Percentiles rank a stretch among this genome's conserved stretches.
Conservation (phyloP, 92 coral and sea anemone species). For the Siderastrea siderea region DNA sequence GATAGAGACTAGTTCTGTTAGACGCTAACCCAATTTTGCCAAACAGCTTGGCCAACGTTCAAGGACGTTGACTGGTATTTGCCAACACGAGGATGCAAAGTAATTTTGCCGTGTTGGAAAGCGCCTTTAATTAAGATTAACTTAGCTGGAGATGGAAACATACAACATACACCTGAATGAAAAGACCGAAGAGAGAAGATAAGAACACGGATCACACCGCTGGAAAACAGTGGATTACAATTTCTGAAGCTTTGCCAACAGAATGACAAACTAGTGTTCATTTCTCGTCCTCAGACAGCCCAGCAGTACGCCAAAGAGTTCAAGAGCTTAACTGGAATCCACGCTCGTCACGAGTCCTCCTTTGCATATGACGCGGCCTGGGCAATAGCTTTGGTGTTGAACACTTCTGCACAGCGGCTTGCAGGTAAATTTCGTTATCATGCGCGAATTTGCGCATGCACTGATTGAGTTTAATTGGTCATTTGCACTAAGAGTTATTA, state of each 20-base stretch:
- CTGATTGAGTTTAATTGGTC: background rate
- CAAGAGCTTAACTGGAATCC: slow-evolving; percentile 49
- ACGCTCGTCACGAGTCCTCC: slow-evolving; percentile 73
- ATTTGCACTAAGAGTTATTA: background rate
- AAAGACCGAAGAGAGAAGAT: too few relatives aligned
- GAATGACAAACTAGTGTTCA: background rate
- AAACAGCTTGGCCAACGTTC: too few relatives aligned
- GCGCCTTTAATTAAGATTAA: too few relatives aligned
- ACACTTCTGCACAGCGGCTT: slow-evolving; percentile 51
- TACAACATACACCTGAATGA: too few relatives aligned
- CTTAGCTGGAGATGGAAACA: too few relatives aligned
- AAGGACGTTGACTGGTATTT: too few relatives aligned
- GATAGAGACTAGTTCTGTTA: too few relatives aligned
- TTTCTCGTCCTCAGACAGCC: slow-evolving; percentile 53
- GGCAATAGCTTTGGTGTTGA: slow-evolving; percentile 75
- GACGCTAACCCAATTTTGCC: too few relatives aligned
- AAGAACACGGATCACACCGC: too few relatives aligned
- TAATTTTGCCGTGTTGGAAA: too few relatives aligned
- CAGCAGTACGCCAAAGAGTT: slow-evolving; percentile 64
- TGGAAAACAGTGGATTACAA: background rate
- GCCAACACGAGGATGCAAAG: too few relatives aligned
- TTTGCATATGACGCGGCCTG: slow-evolving; percentile 84
- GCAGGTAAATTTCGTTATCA: slow-evolving; percentile 13
- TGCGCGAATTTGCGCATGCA: background rate
- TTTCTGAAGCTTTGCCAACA: background rate